A percentile compares a stretch with the other conserved stretches of the same genome.
These are phyloP conservation scores for Ferrisia virgata DNA, from an alignment of 2,888 invertebrate species.

Conservation along the genomic window DNA sequence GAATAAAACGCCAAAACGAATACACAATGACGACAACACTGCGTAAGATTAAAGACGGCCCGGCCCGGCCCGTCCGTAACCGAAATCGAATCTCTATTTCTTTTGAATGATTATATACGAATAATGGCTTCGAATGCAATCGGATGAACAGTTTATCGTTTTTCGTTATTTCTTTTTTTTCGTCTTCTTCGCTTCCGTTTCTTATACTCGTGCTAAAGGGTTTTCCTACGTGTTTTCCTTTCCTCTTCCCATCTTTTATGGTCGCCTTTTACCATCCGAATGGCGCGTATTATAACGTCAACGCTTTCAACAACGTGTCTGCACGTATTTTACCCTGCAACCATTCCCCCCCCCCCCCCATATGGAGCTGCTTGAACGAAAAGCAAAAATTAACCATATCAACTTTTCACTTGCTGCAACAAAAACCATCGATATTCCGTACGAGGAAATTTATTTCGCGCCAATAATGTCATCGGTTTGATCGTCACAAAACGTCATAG, in stretches of 20 bases:
- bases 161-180: not conserved
- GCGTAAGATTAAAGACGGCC: not conserved
- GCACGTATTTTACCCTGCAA: no score
- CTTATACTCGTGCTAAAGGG: not conserved
- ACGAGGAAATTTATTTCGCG: not conserved
- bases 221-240: not conserved
- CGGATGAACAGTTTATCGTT: not conserved
- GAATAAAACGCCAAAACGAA: not conserved
- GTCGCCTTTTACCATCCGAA: not conserved
- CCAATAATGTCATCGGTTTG: not conserved
- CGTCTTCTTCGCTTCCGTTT: no score
- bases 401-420: not conserved
- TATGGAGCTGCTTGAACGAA: no score
- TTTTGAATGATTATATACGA: slow-evolving; percentile 3
- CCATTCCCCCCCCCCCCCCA: no score
- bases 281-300: not conserved
- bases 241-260: not conserved
- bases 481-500: not conserved
- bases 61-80: no score
- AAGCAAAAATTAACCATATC: slow-evolving; percentile 8
- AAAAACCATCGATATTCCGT: not conserved
- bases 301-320: not conserved
- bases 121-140: slow-evolving; percentile 14
- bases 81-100: not conserved
- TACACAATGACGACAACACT: not conserved